Evolutionary conservation across 2,113 vertebrate species (phyloP), one percentile per base, ranked within the genome.

Genomic region (Microcebus murinus): DNA sequence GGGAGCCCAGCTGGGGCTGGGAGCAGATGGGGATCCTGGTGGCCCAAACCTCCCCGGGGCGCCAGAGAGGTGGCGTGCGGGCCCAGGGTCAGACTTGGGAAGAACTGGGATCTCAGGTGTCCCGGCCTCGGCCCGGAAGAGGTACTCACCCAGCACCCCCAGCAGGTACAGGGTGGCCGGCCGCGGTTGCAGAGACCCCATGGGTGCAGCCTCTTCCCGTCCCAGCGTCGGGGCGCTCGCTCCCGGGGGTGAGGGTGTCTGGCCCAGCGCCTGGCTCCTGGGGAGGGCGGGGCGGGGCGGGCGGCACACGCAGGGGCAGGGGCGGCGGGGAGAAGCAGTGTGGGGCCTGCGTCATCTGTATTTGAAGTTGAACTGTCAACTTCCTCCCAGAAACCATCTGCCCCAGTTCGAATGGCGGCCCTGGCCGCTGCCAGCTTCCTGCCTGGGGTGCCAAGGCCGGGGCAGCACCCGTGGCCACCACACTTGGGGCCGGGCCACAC

Each of bases 131-230:
- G 0, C 68, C 29, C 7, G 3, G 0, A 14, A 1, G 23, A 20
- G 89, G 0, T 95, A 98, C 98, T 98, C 98, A 99, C 98, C 98
- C 97, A 97, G 97, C 50, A 39, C 42, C 81, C 96, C 98, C 97
- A 98, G 82, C 42, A 97, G 61, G 91, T 59, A 96, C 45, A 91
- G 48, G 10, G 97, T 17, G 5, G 67, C 21, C 91, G 94, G 93
- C 12, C 20, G 0, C 0, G 6, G 93, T 25, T 14, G 71, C 36
- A 0, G 68, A 74, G 91, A 48, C 89, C 79, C 98, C 98, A 98
- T 98, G 90, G 73, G 96, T 1, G 8, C 59, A 55, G 89, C 71
- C 73, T 97, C 76, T 57, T 88, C 86, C 92, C 67, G 71, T 93
- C 55, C 94, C 87, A 18, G 29, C 67, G 65, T 73, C 9, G 8